Evolutionary conservation across 1,140 invertebrate genomes (phyloP).

Genomic region (Streblospio benedicti): DNA sequence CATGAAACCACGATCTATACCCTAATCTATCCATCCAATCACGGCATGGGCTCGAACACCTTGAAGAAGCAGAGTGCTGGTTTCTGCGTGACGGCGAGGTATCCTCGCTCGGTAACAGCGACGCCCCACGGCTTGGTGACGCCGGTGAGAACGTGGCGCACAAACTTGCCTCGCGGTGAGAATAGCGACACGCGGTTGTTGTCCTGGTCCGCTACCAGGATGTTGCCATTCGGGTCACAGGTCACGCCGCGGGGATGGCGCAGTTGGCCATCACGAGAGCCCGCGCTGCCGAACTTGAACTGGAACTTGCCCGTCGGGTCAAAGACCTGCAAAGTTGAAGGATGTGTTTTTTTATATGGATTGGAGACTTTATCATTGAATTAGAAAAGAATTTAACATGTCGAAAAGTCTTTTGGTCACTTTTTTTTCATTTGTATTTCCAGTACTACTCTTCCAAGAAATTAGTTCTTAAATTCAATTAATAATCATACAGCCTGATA

Average conservation of each 20-base stretch:
- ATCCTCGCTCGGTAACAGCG: constrained; percentile 9
- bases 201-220: constrained; percentile 15
- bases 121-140: constrained; percentile 13
- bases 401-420: too few relatives aligned
- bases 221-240: constrained; percentile 10
- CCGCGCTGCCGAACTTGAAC: constrained; percentile 14
- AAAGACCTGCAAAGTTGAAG: too few relatives aligned
- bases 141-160: constrained; percentile 6
- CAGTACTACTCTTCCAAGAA: too few relatives aligned
- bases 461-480: too few relatives aligned
- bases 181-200: constrained; percentile 12
- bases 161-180: constrained; percentile 6
- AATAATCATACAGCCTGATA: too few relatives aligned
- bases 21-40: too few relatives aligned
- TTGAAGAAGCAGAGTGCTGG: constrained; percentile 9
- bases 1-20: too few relatives aligned
- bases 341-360: too few relatives aligned
- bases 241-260: constrained; percentile 11
- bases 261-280: constrained; percentile 10
- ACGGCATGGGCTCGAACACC: constrained; percentile 14
- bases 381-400: too few relatives aligned
- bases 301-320: constrained; percentile 10
- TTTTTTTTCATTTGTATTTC: too few relatives aligned
- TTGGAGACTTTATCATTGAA: too few relatives aligned
- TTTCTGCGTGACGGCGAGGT: constrained; percentile 12